Percentiles rank a stretch among this genome's conserved stretches.
Evolutionary conservation across 1,140 invertebrate species (phyloP).

Genomic region (Batillaria attramentaria): DNA sequence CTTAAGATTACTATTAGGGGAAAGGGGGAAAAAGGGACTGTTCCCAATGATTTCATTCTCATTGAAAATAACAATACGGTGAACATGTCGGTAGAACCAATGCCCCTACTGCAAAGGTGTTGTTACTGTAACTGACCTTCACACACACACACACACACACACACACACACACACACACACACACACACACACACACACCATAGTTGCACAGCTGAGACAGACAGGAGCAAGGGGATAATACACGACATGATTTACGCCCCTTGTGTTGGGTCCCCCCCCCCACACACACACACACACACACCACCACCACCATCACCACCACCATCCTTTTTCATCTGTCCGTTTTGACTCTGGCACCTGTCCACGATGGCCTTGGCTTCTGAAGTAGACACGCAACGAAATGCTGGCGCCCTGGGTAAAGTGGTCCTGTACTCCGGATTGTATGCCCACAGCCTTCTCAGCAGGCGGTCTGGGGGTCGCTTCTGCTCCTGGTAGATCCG

Average conservation of each 20-base stretch:
- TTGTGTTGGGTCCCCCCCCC: too few relatives aligned
- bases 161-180: not conserved
- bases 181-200: not conserved
- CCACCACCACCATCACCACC: not conserved
- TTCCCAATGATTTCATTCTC: too few relatives aligned
- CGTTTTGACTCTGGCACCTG: not conserved
- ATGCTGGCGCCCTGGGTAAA: not conserved
- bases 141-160: not conserved
- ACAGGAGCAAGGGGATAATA: too few relatives aligned
- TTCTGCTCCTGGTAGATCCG: constrained; percentile 45
- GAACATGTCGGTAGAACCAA: not conserved
- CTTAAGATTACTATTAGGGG: too few relatives aligned
- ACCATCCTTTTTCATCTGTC: not conserved
- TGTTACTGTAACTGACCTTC: not conserved
- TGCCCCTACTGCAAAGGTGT: not conserved
- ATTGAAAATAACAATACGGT: too few relatives aligned
- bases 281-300: not conserved
- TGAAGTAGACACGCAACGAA: not conserved
- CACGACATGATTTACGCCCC: too few relatives aligned
- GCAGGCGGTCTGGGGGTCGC: constrained; percentile 42
- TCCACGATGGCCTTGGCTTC: constrained; percentile 4
- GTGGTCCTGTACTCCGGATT: not conserved
- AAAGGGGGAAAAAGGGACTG: too few relatives aligned
- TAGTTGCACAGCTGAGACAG: not conserved
- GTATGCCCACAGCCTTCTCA: constrained; percentile 13